Base-by-base conservation (phyloP, 2,113 vertebrate genomes). In the Myiozetetes cayanensis region DNA sequence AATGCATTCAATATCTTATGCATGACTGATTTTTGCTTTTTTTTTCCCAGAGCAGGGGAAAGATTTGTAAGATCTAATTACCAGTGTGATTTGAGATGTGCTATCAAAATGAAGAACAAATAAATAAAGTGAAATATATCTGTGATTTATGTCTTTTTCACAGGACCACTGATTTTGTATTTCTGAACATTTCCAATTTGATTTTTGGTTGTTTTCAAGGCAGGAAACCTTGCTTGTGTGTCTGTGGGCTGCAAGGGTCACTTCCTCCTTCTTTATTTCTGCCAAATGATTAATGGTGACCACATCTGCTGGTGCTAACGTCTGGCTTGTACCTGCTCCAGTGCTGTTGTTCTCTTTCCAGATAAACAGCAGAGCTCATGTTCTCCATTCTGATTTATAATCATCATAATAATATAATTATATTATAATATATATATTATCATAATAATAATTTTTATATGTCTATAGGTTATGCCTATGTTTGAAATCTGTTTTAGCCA, bases 51-150 rank as follows among this genome's bases (percentile, higher is more conserved):
- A 73, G 65, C 73, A 90, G 87, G 44, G 85, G 79, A 55, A 94
- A 96, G 58, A 83, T 85, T 92, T 89, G 80, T 96, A 82, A 91
- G 52, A 71, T 90, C 90, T 94, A 62, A 85, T 90, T 72, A 94
- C 67, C 49, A 92, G 11, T 74, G 74, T 85, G 50, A 75, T 79
- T 77, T 53, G 72, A 90, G 68, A 80, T 93, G 56, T 87, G 87
- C 93, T 97, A 81, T 88, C 92, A 84, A 96, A 94, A 67, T 39
- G 67, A 95, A 97, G 96, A 97, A 92, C 67, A 91, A 96, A 88
- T 81, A 92, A 93, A 92, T 53, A 37, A 85, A 93, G 27, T 87
- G 18, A 92, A 90, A 87, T 16, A 37, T 11, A 62, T 20, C 21
- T 85, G 47, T 68, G 73, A 16, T 12, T 27, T 16, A 8, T 21